phyloP scores from a whole-genome alignment of 2,888 invertebrate species.

The Platycnemis pennipes region DNA sequence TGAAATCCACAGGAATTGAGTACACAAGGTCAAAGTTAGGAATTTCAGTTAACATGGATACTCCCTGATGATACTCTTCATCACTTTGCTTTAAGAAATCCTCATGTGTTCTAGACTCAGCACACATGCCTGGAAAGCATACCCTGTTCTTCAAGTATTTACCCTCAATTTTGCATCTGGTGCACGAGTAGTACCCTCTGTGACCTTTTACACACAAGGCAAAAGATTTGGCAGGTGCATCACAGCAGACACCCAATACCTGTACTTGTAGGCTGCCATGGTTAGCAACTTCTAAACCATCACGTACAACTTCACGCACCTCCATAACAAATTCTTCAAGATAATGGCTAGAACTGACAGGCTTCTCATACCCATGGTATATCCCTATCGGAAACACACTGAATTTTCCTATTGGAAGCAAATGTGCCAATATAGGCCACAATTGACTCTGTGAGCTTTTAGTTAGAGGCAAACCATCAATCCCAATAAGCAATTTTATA shows the following conservation, averaged over 20 bases:
- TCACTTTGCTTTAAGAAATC: neutral
- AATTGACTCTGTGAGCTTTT: neutral
- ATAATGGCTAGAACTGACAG: conserved; percentile 69
- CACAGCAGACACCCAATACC: conserved; percentile 66
- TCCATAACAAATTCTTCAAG: neutral
- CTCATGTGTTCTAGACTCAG: neutral
- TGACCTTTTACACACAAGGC: conserved; percentile 68
- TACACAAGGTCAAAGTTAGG: neutral
- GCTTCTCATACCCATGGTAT: conserved; percentile 71
- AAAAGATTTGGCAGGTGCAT: conserved; percentile 50
- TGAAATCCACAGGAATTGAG: neutral
- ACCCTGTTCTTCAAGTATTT: neutral
- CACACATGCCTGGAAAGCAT: neutral
- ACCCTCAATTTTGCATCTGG: conserved; percentile 66
- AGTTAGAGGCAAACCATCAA: neutral
- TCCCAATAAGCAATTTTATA: neutral
- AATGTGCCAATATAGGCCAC: neutral
- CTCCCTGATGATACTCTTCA: neutral
- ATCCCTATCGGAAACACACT: conserved; percentile 68
- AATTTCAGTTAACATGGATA: neutral
- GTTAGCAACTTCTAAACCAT: neutral
- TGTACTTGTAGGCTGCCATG: conserved; percentile 9
- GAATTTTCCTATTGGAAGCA: neutral
- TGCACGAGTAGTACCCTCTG: conserved; percentile 68
- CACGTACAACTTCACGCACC: neutral